These are phyloP conservation scores for Gephyroberyx darwinii DNA, from an alignment of 2,797 vertebrate genomes.

Conservation along the genomic window DNA sequence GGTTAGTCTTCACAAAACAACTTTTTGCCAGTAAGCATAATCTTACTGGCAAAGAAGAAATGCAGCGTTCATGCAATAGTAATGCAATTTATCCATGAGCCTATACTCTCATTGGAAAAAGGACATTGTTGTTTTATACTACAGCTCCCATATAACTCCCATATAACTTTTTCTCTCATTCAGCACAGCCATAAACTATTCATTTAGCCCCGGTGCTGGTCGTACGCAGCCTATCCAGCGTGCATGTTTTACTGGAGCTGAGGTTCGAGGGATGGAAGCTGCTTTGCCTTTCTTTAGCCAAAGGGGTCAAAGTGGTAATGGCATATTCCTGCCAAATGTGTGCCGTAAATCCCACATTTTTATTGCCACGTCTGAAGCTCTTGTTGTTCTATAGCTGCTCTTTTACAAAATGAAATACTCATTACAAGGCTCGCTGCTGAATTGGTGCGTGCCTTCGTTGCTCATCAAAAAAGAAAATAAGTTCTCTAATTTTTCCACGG, in stretches of 20 bases:
- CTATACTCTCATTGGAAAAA: neutral
- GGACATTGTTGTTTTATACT: neutral
- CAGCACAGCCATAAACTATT: conserved; percentile 43
- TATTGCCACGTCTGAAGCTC: conserved; percentile 60
- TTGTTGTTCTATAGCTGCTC: conserved; percentile 62
- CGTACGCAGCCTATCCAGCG: conserved; percentile 28
- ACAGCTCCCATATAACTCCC: too few species aligned
- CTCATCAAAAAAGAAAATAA: conserved; percentile 64
- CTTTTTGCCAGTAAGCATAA: neutral
- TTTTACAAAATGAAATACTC: conserved; percentile 52
- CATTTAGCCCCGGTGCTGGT: conserved; percentile 25
- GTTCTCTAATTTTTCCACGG: conserved; percentile 35
- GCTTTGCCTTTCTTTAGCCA: conserved; percentile 61
- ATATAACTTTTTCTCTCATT: conserved; percentile 30
- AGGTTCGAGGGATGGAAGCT: conserved; percentile 42
- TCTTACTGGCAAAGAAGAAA: too few species aligned
- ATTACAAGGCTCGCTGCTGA: conserved; percentile 60
- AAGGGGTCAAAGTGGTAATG: conserved; percentile 76
- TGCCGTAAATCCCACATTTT: conserved; percentile 73
- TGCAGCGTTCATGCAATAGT: neutral
- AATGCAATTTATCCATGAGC: conserved; percentile 6
- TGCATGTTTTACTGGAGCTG: conserved; percentile 38
- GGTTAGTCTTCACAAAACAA: too few species aligned
- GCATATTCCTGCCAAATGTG: conserved; percentile 78
- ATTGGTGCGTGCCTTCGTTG: conserved; percentile 50